A percentile compares a stretch with the other conserved stretches of the same genome.
Conservation (phyloP, 2,888 invertebrate species). For the Eulithis testata region DNA sequence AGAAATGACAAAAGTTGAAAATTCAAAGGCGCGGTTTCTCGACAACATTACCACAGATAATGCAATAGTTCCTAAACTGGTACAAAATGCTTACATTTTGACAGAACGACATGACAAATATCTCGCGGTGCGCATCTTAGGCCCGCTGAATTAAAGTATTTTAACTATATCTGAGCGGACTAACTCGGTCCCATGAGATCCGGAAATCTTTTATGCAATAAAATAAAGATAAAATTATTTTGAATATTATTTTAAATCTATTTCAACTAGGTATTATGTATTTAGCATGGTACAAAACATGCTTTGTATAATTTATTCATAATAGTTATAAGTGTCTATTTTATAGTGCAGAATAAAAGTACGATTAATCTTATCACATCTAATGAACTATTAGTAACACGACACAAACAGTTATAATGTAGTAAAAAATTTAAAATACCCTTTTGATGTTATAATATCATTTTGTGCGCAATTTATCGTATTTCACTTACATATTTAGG, state of each 20-base stretch:
- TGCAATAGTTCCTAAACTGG: no score
- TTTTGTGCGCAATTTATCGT: slow-evolving; percentile 38
- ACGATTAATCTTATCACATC: slow-evolving; percentile 35
- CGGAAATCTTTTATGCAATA: not conserved
- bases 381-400: slow-evolving; percentile 20
- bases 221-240: not conserved
- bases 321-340: not conserved
- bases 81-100: no score
- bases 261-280: not conserved
- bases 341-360: slow-evolving; percentile 34
- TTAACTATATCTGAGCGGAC: no score
- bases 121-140: no score
- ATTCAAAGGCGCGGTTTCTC: no score
- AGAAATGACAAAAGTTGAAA: no score
- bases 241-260: not conserved
- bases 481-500: not conserved
- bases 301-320: slow-evolving; percentile 8
- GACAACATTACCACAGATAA: no score
- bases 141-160: not conserved
- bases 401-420: slow-evolving; percentile 19
- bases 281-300: slow-evolving; percentile 22
- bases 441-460: slow-evolving; percentile 40
- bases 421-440: slow-evolving; percentile 37
- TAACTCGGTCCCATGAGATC: no score
- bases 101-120: no score